Evolutionary conservation across 2,113 vertebrate genomes (phyloP), one percentile per base, ranked within the genome.

Genomic region (Zapornia atra): DNA sequence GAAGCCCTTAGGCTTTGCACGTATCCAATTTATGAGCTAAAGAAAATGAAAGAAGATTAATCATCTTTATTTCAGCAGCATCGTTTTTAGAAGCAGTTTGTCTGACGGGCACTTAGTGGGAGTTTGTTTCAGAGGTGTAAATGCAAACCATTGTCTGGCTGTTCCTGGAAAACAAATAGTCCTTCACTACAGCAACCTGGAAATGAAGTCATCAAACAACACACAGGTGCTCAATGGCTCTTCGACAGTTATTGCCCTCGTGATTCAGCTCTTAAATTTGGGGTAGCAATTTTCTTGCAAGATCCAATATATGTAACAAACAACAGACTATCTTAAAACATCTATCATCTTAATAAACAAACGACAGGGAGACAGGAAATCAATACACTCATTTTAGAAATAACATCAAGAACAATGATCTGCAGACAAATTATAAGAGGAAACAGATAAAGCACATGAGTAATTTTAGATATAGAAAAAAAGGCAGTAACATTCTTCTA

Each of bases 401-500:
- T 44, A 91, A 59, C 64, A 85, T 50, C 76, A 76, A 69, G 71
- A 95, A 93, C 93, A 96, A 92, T 70, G 36, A 95, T 86, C 64
- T 79, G 63, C 89, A 50, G 50, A 77, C 79, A 82, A 95, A 95
- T 85, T 95, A 90, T 92, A 71, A 85, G 70, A 90, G 93, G 89
- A 97, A 96, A 86, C 36, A 40, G 73, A 95, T 85, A 87, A 82
- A 92, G 84, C n/a, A 76, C 48, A 48, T 17, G 26, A 78, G 65
- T 82, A 69, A 91, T 94, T 94, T 96, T 91, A 95, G 91, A 94
- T 84, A 87, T 69, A 92, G 17, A 48, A 22, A 84, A 82, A 66
- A 63, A 10, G 31, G 89, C 66, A 91, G 84, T 61, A 79, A 76
- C 50, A 87, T 95, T 91, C 78, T 85, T 82, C 66, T 87, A 48